Percentiles rank a stretch among this genome's conserved stretches.
These are phyloP conservation scores for Mesocentrotus franciscanus DNA, from an alignment of 53 echinoderm and acorn worm genomes.

Conservation along the genomic window DNA sequence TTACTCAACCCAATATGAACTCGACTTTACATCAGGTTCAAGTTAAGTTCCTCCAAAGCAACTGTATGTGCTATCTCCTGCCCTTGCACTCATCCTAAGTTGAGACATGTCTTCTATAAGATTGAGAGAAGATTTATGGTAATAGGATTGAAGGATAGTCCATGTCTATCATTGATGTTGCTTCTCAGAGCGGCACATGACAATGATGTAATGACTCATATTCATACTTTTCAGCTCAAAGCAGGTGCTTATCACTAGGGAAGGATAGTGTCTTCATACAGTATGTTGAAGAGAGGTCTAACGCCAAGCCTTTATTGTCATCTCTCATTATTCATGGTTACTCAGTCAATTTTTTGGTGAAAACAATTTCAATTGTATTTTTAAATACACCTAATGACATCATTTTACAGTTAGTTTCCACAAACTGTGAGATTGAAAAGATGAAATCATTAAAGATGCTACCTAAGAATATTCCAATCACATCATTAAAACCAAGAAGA, in stretches of 20 bases:
- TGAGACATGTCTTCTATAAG: slow-evolving; percentile 22
- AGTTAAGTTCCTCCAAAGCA: background rate
- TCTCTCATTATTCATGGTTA: background rate
- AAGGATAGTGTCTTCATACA: slow-evolving; percentile 10
- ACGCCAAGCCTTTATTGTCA: background rate
- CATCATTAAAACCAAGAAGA: background rate
- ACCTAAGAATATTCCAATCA: background rate
- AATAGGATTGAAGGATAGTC: background rate
- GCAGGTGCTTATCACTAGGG: slow-evolving; percentile 12
- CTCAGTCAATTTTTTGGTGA: background rate
- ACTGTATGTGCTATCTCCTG: background rate
- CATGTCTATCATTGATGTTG: slow-evolving; percentile 9
- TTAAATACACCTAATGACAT: background rate
- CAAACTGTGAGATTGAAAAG: background rate
- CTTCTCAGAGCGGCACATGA: background rate
- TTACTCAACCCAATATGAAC: background rate
- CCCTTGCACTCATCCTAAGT: slow-evolving; percentile 45
- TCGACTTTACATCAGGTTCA: background rate
- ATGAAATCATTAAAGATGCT: background rate
- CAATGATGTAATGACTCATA: slow-evolving; percentile 24
- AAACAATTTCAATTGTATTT: background rate
- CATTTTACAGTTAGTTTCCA: background rate
- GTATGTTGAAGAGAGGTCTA: background rate
- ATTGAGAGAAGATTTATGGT: slow-evolving; percentile 4
- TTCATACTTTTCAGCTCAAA: slow-evolving; percentile 7